Base-by-base conservation (phyloP, 2,797 vertebrate genomes). In the Gobionotothen gibberifrons region DNA sequence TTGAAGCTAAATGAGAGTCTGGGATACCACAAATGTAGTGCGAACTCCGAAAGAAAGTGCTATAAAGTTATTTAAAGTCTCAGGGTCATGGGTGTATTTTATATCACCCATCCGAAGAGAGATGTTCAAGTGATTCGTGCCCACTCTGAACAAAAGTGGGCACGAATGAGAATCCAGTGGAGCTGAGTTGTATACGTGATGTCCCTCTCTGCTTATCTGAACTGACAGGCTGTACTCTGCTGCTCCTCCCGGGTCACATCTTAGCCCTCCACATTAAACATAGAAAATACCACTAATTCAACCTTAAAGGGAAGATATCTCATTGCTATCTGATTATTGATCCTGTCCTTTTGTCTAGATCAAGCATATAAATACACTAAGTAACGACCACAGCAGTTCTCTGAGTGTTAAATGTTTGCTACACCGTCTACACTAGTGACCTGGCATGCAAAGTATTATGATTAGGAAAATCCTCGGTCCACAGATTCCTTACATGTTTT, bases 401-500 rank as follows among this genome's bases (percentile, higher is more conserved):
- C 36, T 2, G 3, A 16, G 29, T 53, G 9, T 53, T 54, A 6
- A 43, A 36, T 78, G 42, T 59, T 60, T 59, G 53, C 16, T 46
- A 15, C 55, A 2, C 53, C 65, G 63, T 42, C 21, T 67, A 49
- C 44, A 26, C 22, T 26, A 55, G 39, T 59, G 44, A 57, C 55
- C 67, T 55, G 73, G 40, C 59, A 32, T 69, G 13, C 8, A 74
- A 71, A 74, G 61, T 74, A 57, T 76, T 83, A 46, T 76, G 77
- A 80, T 61, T 2, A 26, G 19, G 16, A 65, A 60, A 79, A 42
- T 60, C 52, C 56, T 69, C 6, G 3, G 11, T 1, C 29, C 54
- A 63, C 74, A 69, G 81, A 91, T 89, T 89, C 87, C 76, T 72
- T 26, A 47, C 82, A 86, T 90, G 53, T 89, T 92, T 88, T 82